These are phyloP conservation scores for Willisornis vidua DNA, from an alignment of 2,113 vertebrate species.

Conservation along the genomic window DNA sequence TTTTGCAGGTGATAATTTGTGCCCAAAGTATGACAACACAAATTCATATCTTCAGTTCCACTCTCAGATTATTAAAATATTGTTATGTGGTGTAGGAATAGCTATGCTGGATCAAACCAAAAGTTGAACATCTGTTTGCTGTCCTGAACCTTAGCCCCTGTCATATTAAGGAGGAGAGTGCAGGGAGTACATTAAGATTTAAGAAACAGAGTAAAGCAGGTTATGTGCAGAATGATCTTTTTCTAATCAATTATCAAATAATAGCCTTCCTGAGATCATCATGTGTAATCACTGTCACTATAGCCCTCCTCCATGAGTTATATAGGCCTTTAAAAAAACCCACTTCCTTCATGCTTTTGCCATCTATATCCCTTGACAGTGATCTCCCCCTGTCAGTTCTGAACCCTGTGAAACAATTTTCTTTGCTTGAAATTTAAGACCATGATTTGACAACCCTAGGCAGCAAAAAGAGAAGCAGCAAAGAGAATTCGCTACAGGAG, in stretches of 20 bases:
- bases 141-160: background rate
- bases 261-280: background rate
- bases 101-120: background rate
- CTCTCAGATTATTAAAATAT: conserved; percentile 4
- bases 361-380: background rate
- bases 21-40: background rate
- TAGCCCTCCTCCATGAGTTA: background rate
- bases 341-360: background rate
- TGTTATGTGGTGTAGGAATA: background rate
- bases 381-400: background rate
- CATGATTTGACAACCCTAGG: background rate
- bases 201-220: background rate
- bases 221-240: background rate
- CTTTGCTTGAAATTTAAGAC: background rate
- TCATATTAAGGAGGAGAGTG: background rate
- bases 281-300: background rate
- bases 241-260: background rate
- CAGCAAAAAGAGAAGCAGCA: background rate
- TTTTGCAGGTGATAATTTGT: conserved; percentile 39
- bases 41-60: background rate
- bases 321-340: background rate
- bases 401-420: background rate
- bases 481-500: background rate
- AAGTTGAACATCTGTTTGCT: background rate
- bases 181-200: background rate